phyloP scores from a whole-genome alignment of 2,888 invertebrate genomes.

The Drosophila mayaguana region DNA sequence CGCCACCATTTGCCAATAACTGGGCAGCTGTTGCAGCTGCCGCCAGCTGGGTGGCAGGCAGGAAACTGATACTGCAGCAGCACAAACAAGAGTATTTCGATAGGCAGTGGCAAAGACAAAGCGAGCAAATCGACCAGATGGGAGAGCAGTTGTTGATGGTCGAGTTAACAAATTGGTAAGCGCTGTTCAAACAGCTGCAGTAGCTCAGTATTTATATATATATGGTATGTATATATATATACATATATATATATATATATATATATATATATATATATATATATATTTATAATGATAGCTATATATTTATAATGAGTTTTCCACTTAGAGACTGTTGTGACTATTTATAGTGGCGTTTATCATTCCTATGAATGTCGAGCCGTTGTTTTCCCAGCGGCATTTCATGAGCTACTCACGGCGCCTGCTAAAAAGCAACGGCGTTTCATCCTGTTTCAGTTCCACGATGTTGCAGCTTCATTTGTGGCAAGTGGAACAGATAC shows the following conservation, averaged over 20 bases:
- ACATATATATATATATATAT: neutral
- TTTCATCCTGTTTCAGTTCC: constrained; percentile 51
- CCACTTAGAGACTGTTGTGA: neutral
- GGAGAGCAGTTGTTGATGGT: constrained; percentile 48
- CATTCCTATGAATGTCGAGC: constrained; percentile 22
- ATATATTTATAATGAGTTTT: constrained; percentile 2
- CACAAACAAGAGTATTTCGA: constrained; percentile 66
- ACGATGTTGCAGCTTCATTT: neutral
- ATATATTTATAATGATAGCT: no score
- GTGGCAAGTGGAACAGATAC: constrained; percentile 41
- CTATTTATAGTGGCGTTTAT: neutral
- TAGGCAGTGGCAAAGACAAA: constrained; percentile 47
- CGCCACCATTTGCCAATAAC: constrained; percentile 67
- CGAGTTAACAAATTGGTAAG: constrained; percentile 69
- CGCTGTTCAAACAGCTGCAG: constrained; percentile 39
- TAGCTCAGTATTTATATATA: neutral
- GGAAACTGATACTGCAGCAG: constrained; percentile 48
- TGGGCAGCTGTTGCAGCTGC: constrained; percentile 66
- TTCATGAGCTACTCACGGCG: constrained; percentile 36
- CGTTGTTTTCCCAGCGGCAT: constrained; percentile 43
- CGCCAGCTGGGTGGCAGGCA: constrained; percentile 41
- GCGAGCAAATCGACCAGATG: constrained; percentile 32
- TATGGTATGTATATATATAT: neutral
- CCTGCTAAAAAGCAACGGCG: constrained; percentile 29
- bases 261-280: neutral